Base-by-base conservation (phyloP, 2,113 vertebrate genomes). In the Progne subis region DNA sequence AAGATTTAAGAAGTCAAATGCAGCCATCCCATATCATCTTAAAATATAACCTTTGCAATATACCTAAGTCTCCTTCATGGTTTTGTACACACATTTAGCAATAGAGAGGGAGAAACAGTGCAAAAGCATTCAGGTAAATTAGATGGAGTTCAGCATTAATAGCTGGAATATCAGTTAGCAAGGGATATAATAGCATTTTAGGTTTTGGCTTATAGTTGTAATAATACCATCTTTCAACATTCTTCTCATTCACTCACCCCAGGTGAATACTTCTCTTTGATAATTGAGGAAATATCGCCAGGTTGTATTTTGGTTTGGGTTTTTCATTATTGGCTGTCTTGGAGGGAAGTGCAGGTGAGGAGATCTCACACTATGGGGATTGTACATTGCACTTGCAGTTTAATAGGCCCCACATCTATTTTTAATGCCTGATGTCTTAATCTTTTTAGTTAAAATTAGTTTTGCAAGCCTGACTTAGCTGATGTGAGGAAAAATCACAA, bases 1-100 rank as follows among this genome's bases (percentile, higher is more conserved):
- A 89, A 81, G 29, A 77, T 83, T 75, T 78, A 44, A 92, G 84
- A 95, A 95, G 75, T 88, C 60, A 71, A 92, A 90, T 86, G 44
- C 56, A 70, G 47, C 56, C 72, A 47, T 68, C 50, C 46, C 28
- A 3, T 69, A 49, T 72, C 9, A 76, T 86, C 49, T 88, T 94
- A 84, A 94, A 84, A 91, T 57, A 61, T 16, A 90, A 92, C 71
- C 79, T 94, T 90, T 92, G 93, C 82, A 90, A 92, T 94, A 94
- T 90, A 76, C 88, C 80, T 68, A 28, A 14, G 65, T 86, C 95
- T 93, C 92, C 95, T 93, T 96, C 94, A 90, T 93, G 90, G 69
- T 88, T 21, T 41, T 84, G 25, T 82, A 93, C 31, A 53, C 49
- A 29, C 47, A 65, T 92, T 93, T 64, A 79, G 49, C 93, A 92